A percentile compares a stretch with the other conserved stretches of the same genome.
phyloP scores from a whole-genome alignment of 2,888 invertebrate species.

The Formica aserva region DNA sequence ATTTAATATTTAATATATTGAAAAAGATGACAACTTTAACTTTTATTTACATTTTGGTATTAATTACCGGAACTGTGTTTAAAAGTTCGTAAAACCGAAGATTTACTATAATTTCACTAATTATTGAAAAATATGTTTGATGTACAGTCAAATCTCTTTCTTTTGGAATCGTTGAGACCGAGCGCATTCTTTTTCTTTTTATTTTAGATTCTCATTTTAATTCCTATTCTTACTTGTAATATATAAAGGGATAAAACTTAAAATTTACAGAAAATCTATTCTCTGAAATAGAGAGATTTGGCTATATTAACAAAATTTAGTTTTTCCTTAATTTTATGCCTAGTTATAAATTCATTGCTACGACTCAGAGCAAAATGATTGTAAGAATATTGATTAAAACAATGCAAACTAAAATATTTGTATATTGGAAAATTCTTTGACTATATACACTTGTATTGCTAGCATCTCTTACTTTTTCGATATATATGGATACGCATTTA shows the following conservation, averaged over 20 bases:
- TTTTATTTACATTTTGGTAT: slow-evolving; percentile 3
- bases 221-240: not conserved
- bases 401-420: not conserved
- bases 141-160: not conserved
- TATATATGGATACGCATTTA: too few relatives aligned
- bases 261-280: not conserved
- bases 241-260: not conserved
- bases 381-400: not conserved
- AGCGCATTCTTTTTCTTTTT: not conserved
- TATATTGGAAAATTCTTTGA: not conserved
- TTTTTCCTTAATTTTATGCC: not conserved
- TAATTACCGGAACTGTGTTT: not conserved
- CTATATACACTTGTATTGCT: not conserved
- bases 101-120: not conserved
- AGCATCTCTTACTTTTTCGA: too few relatives aligned
- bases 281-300: not conserved
- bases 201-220: not conserved
- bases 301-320: slow-evolving; percentile 8
- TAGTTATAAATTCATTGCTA: slow-evolving; percentile 14
- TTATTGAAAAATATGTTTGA: not conserved
- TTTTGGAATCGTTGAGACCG: not conserved
- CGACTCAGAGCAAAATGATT: not conserved
- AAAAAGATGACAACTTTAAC: not conserved
- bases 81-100: slow-evolving; percentile 4
- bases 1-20: not conserved